phyloP scores from a whole-genome alignment of 2,797 vertebrate species.

The Pogoniulus pusillus region DNA sequence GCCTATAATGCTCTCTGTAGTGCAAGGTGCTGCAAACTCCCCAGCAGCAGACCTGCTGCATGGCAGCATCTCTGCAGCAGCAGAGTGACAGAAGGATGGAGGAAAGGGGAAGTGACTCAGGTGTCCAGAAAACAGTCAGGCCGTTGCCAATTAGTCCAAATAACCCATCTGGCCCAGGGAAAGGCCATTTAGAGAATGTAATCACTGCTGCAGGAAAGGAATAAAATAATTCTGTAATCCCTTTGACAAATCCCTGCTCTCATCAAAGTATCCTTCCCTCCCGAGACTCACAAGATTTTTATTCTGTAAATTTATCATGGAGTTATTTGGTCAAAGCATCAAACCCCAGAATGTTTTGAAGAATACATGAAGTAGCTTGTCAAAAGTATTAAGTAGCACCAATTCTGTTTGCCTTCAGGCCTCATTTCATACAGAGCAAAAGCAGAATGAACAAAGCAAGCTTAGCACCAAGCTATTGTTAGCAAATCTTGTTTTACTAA shows the following conservation, averaged over 20 bases:
- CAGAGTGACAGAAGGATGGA: constrained; percentile 23
- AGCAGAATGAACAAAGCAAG: not conserved
- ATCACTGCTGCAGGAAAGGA: constrained; percentile 6
- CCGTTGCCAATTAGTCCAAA: not conserved
- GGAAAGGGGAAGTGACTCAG: constrained; percentile 12
- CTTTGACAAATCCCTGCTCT: constrained; percentile 8
- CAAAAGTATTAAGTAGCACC: not conserved
- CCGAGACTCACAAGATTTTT: not conserved
- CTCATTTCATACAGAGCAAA: not conserved
- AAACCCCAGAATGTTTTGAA: not conserved
- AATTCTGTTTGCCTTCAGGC: constrained; percentile 19
- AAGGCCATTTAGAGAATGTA: constrained; percentile 17
- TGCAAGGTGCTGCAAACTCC: not conserved
- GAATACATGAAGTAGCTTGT: not conserved
- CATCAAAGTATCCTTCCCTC: not conserved
- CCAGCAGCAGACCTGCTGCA: not conserved
- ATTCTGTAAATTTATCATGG: constrained; percentile 6
- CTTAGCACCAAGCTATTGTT: not conserved
- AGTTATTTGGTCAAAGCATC: constrained; percentile 31
- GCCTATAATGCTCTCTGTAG: not conserved
- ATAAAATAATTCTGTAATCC: not conserved
- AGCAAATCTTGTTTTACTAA: not conserved
- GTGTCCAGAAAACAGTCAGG: constrained; percentile 20
- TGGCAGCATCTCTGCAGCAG: not conserved
- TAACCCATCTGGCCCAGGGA: constrained; percentile 48